Evolutionary conservation across 2,888 invertebrate species (phyloP).

Genomic region (Mechanitis mazaeus): DNA sequence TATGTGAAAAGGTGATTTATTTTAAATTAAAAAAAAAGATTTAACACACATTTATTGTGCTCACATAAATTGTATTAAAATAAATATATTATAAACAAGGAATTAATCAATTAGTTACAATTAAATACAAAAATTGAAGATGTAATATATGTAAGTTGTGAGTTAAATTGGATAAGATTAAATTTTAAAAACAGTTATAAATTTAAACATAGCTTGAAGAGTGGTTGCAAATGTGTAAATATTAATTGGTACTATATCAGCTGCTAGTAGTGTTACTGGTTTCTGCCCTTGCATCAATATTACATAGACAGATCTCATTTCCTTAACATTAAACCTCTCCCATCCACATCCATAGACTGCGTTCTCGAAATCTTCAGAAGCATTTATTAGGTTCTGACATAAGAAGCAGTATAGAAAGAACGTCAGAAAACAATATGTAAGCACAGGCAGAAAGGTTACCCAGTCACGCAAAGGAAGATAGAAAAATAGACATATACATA

Average conservation of each 20-base stretch:
- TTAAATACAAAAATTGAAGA: too few relatives aligned
- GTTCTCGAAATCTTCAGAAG: slow-evolving; percentile 52
- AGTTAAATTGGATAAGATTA: slow-evolving; percentile 20
- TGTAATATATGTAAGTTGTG: too few relatives aligned
- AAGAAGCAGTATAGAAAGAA: slow-evolving; percentile 63
- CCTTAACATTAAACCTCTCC: slow-evolving; percentile 54
- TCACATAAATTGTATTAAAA: too few relatives aligned
- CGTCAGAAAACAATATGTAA: slow-evolving; percentile 51
- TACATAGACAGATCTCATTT: slow-evolving; percentile 47
- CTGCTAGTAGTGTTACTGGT: slow-evolving; percentile 52
- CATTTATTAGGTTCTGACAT: slow-evolving; percentile 55
- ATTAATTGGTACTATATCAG: slow-evolving; percentile 61
- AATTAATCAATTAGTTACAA: too few relatives aligned
- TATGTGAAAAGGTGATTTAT: too few relatives aligned
- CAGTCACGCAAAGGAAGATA: slow-evolving; percentile 49
- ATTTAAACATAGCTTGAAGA: slow-evolving; percentile 57
- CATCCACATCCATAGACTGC: slow-evolving; percentile 63
- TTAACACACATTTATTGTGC: too few relatives aligned
- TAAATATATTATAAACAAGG: too few relatives aligned
- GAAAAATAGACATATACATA: slow-evolving; percentile 54
- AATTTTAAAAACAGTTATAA: slow-evolving; percentile 59
- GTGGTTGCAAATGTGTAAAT: slow-evolving; percentile 62
- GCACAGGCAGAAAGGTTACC: slow-evolving; percentile 49
- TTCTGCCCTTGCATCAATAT: slow-evolving; percentile 56
- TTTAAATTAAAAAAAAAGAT: too few relatives aligned